Conservation (phyloP, 2,888 invertebrate genomes). For the Hydraecia micacea region DNA sequence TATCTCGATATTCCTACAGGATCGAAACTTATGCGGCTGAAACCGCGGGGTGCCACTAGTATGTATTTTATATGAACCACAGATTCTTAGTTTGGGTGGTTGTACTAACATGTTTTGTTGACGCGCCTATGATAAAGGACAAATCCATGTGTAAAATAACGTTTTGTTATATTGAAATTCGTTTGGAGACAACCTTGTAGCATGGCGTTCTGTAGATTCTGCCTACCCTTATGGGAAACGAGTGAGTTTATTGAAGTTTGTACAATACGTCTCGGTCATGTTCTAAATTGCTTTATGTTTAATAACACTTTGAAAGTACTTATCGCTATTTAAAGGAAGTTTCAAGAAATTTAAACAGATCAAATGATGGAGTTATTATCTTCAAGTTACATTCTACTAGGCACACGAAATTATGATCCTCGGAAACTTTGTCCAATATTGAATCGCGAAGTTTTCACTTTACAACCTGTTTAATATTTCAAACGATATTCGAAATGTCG, state of each 20-base stretch:
- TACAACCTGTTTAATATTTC: constrained; percentile 55
- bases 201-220: neutral
- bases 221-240: neutral
- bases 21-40: too few relatives aligned
- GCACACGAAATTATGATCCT: constrained; percentile 57
- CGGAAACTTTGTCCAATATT: constrained; percentile 62
- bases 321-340: constrained; percentile 47
- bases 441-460: constrained; percentile 53
- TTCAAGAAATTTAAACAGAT: constrained; percentile 61
- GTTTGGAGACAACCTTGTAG: neutral
- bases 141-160: neutral
- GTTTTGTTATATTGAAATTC: neutral
- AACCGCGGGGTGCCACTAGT: too few relatives aligned
- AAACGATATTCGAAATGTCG: constrained; percentile 60
- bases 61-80: neutral
- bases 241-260: constrained; percentile 10
- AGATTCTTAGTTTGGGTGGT: neutral
- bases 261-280: neutral
- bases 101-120: neutral
- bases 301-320: constrained; percentile 44
- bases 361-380: constrained; percentile 62
- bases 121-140: too few relatives aligned
- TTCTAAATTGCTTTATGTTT: constrained; percentile 26
- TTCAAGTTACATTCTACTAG: constrained; percentile 47
- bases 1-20: too few relatives aligned